Conservation (phyloP, 2,888 invertebrate species). For the Drosophila birchii region DNA sequence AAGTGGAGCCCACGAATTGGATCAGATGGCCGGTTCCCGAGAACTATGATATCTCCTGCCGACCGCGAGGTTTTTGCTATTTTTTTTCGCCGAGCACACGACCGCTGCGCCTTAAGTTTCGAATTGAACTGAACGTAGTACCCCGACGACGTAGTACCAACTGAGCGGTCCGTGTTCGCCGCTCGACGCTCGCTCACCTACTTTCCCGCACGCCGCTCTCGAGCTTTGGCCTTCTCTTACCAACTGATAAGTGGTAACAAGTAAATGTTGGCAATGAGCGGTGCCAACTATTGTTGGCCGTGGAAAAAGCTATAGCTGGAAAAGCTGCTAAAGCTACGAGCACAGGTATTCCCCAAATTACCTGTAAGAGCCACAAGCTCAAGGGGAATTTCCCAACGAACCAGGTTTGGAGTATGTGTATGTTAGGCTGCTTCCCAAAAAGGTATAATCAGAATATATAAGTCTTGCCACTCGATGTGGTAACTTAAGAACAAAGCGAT, state of each 20-base stretch:
- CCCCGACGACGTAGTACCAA: constrained; percentile 39
- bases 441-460: neutral
- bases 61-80: neutral
- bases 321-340: constrained; percentile 19
- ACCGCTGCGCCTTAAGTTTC: constrained; percentile 65
- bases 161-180: constrained; percentile 15
- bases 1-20: constrained; percentile 3
- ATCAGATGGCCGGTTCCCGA: constrained; percentile 9
- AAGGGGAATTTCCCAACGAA: constrained; percentile 13
- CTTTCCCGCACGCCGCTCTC: neutral
- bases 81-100: constrained; percentile 25
- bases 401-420: neutral
- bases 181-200: constrained; percentile 2
- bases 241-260: constrained; percentile 39
- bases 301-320: constrained; percentile 32
- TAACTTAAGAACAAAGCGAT: neutral
- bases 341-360: neutral
- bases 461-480: neutral
- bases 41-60: constrained; percentile 22
- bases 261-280: constrained; percentile 31
- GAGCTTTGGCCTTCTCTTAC: constrained; percentile 40
- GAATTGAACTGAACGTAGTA: constrained; percentile 69
- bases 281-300: constrained; percentile 31
- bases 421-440: neutral
- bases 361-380: neutral